Base-by-base conservation (phyloP, 2,797 vertebrate genomes). In the Dendrocincla tyrannina region DNA sequence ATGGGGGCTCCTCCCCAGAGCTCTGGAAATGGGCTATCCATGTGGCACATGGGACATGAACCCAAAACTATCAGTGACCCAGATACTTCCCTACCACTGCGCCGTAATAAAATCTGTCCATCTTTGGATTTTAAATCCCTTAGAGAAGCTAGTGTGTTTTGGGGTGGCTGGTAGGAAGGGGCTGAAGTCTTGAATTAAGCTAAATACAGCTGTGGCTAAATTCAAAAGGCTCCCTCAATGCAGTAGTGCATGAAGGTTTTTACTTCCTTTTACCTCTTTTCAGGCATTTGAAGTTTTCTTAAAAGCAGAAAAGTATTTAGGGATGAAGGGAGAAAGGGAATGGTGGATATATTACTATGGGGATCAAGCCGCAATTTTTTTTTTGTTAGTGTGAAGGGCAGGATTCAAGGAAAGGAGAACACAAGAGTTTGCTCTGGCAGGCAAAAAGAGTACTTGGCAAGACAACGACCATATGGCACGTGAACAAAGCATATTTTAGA, bases 401-500 rank as follows among this genome's bases (percentile, higher is more conserved):
- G 46, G 41, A 92, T 67, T 39, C 73, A 78, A 83, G 49, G 60
- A 68, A 76, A 74, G 28, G 42, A 75, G n/a, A 96, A 74, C 20
- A 78, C n/a, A 55, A 37, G 7, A 89, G 33, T 67, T 46, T 85
- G 75, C 60, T 89, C 66, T 87, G 82, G 72, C 88, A 96, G 60
- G 72, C 64, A 72, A 70, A 73, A 75, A 25, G 24, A 67, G n/a
- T 11, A 46, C 46, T 93, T 96, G 93, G 95, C 91, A 91, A 91
- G 66, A 44, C 2, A 12, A 60, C 0, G 0, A 75, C 46, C 42
- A 52, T 59, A 91, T 91, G 95, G 89, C 91, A 58, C 7, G 85
- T 1, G 87, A 96, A 96, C 87, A 97, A 95, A 93, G 91, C 52
- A 74, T 83, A 83, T 74, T 93, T 96, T 83, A 91, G 58, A 88